Evolutionary conservation across 2,113 vertebrate species (phyloP).

Genomic region (Stegastes partitus): DNA sequence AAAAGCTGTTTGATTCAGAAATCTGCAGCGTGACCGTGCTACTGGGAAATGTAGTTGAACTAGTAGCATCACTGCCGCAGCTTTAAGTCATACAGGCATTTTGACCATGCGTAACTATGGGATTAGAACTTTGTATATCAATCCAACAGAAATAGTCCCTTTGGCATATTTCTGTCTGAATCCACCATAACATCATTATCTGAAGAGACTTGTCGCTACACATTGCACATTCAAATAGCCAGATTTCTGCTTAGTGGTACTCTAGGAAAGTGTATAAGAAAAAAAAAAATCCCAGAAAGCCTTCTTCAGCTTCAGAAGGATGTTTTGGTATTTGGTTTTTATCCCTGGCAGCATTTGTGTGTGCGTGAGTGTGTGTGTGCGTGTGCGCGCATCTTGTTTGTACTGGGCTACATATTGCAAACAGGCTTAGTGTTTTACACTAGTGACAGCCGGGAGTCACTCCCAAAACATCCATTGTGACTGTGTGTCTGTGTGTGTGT

Average conservation of each 20-base stretch:
- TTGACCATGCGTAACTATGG: too few relatives aligned
- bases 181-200: too few relatives aligned
- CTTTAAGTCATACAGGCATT: too few relatives aligned
- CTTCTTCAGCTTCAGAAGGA: neutral
- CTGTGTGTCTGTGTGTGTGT: neutral
- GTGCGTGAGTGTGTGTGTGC: slow-evolving; percentile 5
- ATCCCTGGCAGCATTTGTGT: slow-evolving; percentile 20
- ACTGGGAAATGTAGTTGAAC: too few relatives aligned
- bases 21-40: too few relatives aligned
- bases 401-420: slow-evolving; percentile 19
- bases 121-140: too few relatives aligned
- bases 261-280: neutral
- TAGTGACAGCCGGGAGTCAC: slow-evolving; percentile 49
- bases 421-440: slow-evolving; percentile 54
- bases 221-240: too few relatives aligned
- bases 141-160: too few relatives aligned
- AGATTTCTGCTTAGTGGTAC: neutral
- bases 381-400: slow-evolving; percentile 27
- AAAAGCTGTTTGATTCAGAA: too few relatives aligned
- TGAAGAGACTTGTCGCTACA: too few relatives aligned
- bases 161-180: too few relatives aligned
- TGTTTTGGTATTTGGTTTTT: neutral
- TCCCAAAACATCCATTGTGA: slow-evolving; percentile 52
- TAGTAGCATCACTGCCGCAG: too few relatives aligned
- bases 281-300: neutral